These are phyloP conservation scores for Dinocampus coccinellae DNA, from an alignment of 2,888 invertebrate genomes.

Conservation along the genomic window DNA sequence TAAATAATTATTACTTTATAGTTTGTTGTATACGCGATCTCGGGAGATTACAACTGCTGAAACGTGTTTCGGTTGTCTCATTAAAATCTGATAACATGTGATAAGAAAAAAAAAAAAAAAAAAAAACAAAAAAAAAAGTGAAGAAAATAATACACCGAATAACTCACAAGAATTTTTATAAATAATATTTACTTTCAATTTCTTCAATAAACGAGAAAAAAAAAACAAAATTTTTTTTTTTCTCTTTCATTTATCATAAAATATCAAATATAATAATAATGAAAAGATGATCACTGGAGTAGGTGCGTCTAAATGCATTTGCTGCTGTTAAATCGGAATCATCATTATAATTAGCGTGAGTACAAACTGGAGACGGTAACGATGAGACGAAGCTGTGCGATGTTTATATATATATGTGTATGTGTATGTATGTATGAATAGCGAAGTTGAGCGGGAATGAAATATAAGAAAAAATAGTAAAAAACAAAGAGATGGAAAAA, in stretches of 20 bases:
- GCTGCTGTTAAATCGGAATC: constrained; percentile 53
- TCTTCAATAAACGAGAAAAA: no score
- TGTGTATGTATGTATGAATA: background rate
- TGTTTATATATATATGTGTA: background rate
- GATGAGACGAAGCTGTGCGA: constrained; percentile 19
- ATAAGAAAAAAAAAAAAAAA: background rate
- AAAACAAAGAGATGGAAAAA: background rate
- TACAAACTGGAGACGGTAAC: constrained; percentile 12
- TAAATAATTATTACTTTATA: background rate
- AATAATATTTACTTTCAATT: no score
- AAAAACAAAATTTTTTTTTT: no score
- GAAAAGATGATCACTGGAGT: no score
- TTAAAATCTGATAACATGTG: background rate
- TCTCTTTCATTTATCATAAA: no score
- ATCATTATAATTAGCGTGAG: constrained; percentile 55
- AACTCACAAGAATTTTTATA: no score
- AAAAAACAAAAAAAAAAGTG: background rate
- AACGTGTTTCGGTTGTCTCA: background rate
- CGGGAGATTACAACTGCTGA: background rate
- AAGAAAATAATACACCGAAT: no score
- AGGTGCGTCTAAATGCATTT: constrained; percentile 36
- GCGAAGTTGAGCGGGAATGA: background rate
- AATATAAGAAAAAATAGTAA: background rate
- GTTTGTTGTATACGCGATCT: background rate
- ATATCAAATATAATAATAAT: no score